Base-by-base conservation (phyloP, 2,888 invertebrate genomes). In the Ichneumoninae sp. region DNA sequence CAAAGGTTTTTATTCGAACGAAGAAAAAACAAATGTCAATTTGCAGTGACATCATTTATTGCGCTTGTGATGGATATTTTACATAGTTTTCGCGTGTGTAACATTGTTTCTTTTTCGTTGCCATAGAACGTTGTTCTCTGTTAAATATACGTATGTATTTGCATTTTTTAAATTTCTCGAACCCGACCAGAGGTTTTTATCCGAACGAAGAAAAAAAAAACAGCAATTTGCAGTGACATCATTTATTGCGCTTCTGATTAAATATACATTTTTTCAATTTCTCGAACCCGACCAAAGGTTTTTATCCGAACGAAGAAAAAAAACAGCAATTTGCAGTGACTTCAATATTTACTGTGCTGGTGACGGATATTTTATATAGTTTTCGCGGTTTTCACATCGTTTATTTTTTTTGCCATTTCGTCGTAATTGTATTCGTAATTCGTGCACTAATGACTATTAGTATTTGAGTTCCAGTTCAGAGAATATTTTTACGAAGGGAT, bases 401-500 rank as follows among this genome's bases (percentile, higher is more conserved):
- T 75, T 36, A 6, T 7, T 22, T 65, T 3, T 10, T 8, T 33
- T 33, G 72, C 72, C 72, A 1, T 57, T 72, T 72, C 72, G 72
- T 72, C 44, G n/a, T 72, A 26, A 8, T 57, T 44, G 2, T 13
- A n/a, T 36, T 52, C 36, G 19, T 13, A 3, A 72, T 74, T 16
- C 7, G 10, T 62, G 10, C 5, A 3, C 0, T 1, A 72, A 69
- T 4, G 30, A 2, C 7, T 22, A 57, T 16, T 40, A 40, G 19
- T 81, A 60, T 6, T 40, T 16, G 7, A 57, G 79, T 70, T 26
- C 57, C 80, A 40, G 0, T 7, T 76, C 76, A 8, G 16, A 82
- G 10, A 70, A 47, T 16, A 87, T 26, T 7, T 54, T n/a, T 6
- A 82, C 19, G 52, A 30, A 78, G 0, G 87, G 85, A 1, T 79